Base-by-base conservation (phyloP, 2,797 vertebrate species). In the Hoplostethus mediterraneus region DNA sequence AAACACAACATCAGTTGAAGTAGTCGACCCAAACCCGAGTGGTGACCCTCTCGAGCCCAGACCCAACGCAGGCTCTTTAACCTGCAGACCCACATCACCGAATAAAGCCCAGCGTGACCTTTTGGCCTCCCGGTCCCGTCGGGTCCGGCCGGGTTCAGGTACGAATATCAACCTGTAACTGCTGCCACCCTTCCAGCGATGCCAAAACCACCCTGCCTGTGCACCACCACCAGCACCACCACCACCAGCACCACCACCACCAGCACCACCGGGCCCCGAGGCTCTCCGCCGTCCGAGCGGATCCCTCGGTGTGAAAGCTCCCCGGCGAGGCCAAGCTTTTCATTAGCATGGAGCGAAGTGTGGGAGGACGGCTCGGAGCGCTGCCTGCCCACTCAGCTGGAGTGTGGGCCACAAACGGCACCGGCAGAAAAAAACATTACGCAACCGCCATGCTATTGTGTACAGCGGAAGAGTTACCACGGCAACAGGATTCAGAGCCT, bases 391-490 rank as follows among this genome's bases (percentile, higher is more conserved):
- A 93, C 90, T 90, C 92, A 88, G 77, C 81, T 62, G 75, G 63
- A 65, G 83, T 80, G 86, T 86, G 86, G 87, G 84, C 90, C 86
- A 87, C 89, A 87, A 85, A 83, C 87, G 60, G 87, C 85, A 77
- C 82, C 60, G 58, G 75, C 83, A 89, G 67, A 21, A 21, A 84
- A 72, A 83, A 86, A 77, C 82, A 85, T 94, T 94, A 95, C 71
- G 92, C 92, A 95, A 95, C 90, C 85, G 17, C 81, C 79, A 44
- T 59, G 82, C 76, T 73, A 85, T 89, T 90, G 91, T 93, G 84
- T 87, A 90, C 81, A 25, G 74, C 64, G 81, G 89, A 90, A 84
- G 77, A 79, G 93, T 95, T 92, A 90, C 94, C 94, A 94, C 64
- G 82, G 93, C 93, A 94, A 95, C 94, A 69, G 83, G 80, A 87